Evolutionary conservation across 2,888 invertebrate species (phyloP), one percentile per base, ranked within the genome.

Genomic region (Hyposoter didymator): DNA sequence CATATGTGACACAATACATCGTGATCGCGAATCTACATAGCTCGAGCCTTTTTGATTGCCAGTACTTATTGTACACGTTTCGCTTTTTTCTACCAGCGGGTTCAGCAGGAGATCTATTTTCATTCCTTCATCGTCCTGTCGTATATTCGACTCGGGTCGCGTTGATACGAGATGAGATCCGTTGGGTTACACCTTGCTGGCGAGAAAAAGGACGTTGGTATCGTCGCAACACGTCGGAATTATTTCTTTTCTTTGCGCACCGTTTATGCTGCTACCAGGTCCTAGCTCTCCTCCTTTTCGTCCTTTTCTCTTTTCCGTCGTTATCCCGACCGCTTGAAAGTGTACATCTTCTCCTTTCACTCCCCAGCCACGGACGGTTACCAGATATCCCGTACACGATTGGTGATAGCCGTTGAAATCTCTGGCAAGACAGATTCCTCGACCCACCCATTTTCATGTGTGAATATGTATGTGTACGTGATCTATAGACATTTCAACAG

Each of bases 331-430:
- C 43, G 3, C 19, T 49, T 59, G 43, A 64, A 69, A 69, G 43
- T 67, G 19, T n/a, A 47, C 62, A 49, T 28, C 32, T 35, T 28
- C 14, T 47, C 45, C n/a, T 62, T 67, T 52, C 52, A 32, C 19
- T 67, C 39, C 14, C 64, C 19, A 22, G 43, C 55, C 67, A 70
- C 39, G 14, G 45, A 19, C 59, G 17, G 28, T 39, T 19, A 47
- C 35, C 76, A 75, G 49, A 80, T 84, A 84, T 76, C 52, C 35
- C 66, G 76, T 67, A 78, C 47, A 74, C 32, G 47, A 80, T 76
- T 80, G 76, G 80, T 80, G 84, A 84, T 75, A 80, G 76, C 76
- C 80, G 80, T 84, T 84, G 80, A 84, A 80, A 80, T 80, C 80
- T 76, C 76, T 72, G n/a, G 66, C 45, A 76, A 81, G 78, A 76